A percentile compares a stretch with the other conserved stretches of the same genome.
Evolutionary conservation across 2,888 invertebrate genomes (phyloP).

Genomic region (Polyommatus icarus): DNA sequence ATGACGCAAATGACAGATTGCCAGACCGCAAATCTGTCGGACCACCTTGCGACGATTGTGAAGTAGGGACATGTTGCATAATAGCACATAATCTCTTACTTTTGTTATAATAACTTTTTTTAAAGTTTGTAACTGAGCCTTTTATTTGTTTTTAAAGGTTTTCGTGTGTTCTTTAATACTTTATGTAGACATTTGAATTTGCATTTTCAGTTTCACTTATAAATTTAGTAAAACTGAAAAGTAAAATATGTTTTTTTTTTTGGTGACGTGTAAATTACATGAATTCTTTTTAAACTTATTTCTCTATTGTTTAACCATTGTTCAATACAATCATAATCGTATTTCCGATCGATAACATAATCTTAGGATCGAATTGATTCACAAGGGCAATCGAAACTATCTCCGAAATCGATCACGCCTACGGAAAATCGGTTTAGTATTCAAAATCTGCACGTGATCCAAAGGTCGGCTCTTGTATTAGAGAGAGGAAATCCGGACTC

Average conservation of each 20-base stretch:
- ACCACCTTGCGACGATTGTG: constrained; percentile 77
- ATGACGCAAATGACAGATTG: constrained; percentile 46
- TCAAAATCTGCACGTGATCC: constrained; percentile 77
- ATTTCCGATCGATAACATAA: constrained; percentile 19
- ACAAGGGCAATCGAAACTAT: constrained; percentile 62
- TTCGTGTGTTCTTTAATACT: too few relatives aligned
- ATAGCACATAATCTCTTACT: constrained; percentile 72
- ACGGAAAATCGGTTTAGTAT: constrained; percentile 70
- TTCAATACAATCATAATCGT: neutral
- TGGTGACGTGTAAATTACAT: neutral
- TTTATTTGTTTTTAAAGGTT: neutral
- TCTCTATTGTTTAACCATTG: neutral
- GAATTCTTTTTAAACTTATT: too few relatives aligned
- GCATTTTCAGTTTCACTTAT: too few relatives aligned
- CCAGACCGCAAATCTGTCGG: constrained; percentile 78
- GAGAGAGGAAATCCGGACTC: constrained; percentile 77
- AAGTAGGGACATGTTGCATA: constrained; percentile 77
- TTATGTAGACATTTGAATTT: neutral
- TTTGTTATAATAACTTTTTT: constrained; percentile 63
- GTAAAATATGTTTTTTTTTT: too few relatives aligned
- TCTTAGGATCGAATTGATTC: constrained; percentile 45
- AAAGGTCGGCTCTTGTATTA: constrained; percentile 74
- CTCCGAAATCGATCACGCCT: constrained; percentile 78
- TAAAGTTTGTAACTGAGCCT: neutral
- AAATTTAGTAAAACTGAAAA: too few relatives aligned